Base-by-base conservation (phyloP, 2,797 vertebrate genomes). In the Peromyscus nudipes region DNA sequence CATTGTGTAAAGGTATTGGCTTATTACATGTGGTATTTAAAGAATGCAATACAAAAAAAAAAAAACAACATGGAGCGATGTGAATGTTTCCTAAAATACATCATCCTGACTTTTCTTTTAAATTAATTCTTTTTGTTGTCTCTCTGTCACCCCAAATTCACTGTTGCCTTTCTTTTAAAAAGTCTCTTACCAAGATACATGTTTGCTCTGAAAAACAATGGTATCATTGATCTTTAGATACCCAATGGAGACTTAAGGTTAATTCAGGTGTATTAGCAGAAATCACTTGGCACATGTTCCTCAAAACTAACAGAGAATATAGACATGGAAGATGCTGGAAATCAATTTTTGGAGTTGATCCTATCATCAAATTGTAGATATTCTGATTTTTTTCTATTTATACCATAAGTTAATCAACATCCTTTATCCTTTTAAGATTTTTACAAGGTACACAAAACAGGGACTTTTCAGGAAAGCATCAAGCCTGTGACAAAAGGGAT, bases 241-340 rank as follows among this genome's bases (percentile, higher is more conserved):
- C 87, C 64, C 77, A 75, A 65, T 62, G 40, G 25, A 79, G 43
- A 69, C 65, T 85, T 90, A 90, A 75, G 81, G 85, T 93, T 96
- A 97, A 96, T 91, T 96, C 37, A 65, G 43, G 71, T 88, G 57
- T 89, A 92, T 96, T 96, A 95, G 49, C 55, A 95, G 81, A 96
- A 97, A 93, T 91, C 87, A 93, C 57, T 79, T 8, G 1, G 17
- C 57, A 65, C 19, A 3, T n/a, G 43, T 92, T 60, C 79, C 62
- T 76, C 76, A 62, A 52, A 95, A 57, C 37, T 40, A 34, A 29
- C 25, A 60, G n/a, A 94, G 57, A 67, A 80, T 27, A 92, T 11
- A 75, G 55, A 81, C 46, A n/a, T 19, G 65, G 4, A 96, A 91
- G 55, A 29, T 25, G 67, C 12, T 40, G 11, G 23, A 84, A 75